Percentiles rank a stretch among this genome's conserved stretches.
These are phyloP conservation scores for Planiliza haematocheilus DNA, from an alignment of 2,113 vertebrate species.

Conservation along the genomic window DNA sequence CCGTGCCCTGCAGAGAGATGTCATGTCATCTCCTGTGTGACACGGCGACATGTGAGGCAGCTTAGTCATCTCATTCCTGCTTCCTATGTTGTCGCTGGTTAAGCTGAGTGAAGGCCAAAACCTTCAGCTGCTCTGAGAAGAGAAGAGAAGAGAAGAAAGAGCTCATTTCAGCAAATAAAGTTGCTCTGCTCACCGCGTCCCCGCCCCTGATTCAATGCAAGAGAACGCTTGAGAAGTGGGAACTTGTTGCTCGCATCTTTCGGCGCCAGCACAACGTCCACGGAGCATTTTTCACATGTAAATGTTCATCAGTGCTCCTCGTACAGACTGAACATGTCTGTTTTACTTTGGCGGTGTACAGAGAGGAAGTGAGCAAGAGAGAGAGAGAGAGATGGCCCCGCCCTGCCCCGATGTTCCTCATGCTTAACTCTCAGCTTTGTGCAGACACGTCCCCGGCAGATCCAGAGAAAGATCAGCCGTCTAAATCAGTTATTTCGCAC, in stretches of 20 bases:
- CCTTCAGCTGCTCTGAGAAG: background rate
- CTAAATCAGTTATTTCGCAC: conserved; percentile 15
- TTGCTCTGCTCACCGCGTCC: no score
- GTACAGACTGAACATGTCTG: conserved; percentile 24
- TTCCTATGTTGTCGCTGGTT: no score
- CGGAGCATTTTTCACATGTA: background rate
- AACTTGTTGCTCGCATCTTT: conserved; percentile 67
- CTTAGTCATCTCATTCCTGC: no score
- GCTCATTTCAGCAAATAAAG: background rate
- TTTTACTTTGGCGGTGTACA: conserved; percentile 7
- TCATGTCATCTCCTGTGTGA: no score
- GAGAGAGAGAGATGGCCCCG: conserved; percentile 50
- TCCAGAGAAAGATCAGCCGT: conserved; percentile 5
- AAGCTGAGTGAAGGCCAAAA: no score
- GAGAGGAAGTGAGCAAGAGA: conserved; percentile 3
- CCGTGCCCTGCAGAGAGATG: no score
- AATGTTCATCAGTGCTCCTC: conserved; percentile 9
- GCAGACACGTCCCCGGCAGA: background rate
- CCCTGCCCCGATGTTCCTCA: conserved; percentile 54
- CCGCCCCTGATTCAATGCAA: background rate
- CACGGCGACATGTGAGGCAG: no score
- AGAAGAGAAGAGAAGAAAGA: background rate
- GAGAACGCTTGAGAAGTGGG: conserved; percentile 20
- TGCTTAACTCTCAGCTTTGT: conserved; percentile 28
- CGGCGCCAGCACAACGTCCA: conserved; percentile 16